A percentile compares a stretch with the other conserved stretches of the same genome.
Evolutionary conservation across 2,888 invertebrate species (phyloP).

Genomic region (Thumatha senex): DNA sequence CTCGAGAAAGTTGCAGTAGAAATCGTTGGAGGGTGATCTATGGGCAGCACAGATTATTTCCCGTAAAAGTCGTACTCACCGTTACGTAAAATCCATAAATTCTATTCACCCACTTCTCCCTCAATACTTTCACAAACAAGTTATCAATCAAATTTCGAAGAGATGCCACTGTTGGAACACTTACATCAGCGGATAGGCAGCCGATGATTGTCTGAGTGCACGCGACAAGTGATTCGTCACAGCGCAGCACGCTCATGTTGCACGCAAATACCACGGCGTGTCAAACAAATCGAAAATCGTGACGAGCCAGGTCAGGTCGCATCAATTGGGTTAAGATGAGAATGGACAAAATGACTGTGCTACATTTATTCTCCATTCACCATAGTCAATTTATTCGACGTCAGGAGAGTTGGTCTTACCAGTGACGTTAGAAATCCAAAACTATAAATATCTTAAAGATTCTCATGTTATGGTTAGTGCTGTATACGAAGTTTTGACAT

Average conservation of each 20-base stretch:
- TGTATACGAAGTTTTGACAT: too few relatives aligned
- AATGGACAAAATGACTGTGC: neutral
- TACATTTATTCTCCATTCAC: neutral
- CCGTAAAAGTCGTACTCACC: too few relatives aligned
- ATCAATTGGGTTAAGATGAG: constrained; percentile 5
- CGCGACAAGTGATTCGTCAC: constrained; percentile 27
- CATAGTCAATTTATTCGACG: neutral
- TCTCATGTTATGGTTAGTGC: too few relatives aligned
- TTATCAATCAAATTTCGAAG: constrained; percentile 1
- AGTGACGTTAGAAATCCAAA: too few relatives aligned
- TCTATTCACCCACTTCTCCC: too few relatives aligned
- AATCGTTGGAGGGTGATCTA: too few relatives aligned
- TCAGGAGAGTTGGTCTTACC: too few relatives aligned
- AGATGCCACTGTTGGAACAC: constrained; percentile 22
- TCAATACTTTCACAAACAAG: neutral
- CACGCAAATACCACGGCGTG: constrained; percentile 24
- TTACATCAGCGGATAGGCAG: constrained; percentile 18
- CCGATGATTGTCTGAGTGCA: constrained; percentile 20
- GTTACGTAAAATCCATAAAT: too few relatives aligned
- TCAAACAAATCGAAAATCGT: constrained; percentile 6
- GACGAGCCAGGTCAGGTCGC: constrained; percentile 2
- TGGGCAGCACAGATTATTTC: too few relatives aligned
- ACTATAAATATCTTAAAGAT: too few relatives aligned
- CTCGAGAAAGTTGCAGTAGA: too few relatives aligned
- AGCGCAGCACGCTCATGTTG: constrained; percentile 14